Conservation (phyloP, 2,888 invertebrate species). For the Incurvaria masculella region DNA sequence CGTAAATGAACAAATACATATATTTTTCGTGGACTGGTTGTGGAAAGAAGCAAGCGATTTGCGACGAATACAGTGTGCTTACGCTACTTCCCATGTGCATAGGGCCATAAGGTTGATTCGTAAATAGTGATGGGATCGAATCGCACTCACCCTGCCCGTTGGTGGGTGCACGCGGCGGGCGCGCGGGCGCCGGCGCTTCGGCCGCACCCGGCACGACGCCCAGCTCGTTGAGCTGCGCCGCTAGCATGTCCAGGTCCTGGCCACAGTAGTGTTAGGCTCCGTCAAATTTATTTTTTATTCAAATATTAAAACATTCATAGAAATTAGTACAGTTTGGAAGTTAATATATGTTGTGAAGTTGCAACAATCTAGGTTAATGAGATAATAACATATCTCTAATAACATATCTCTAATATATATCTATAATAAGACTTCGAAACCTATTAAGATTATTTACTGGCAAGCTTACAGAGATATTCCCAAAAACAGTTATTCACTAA, state of each 20-base stretch:
- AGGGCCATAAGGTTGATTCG: no score
- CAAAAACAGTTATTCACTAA: no score
- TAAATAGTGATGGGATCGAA: no score
- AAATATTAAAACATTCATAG: constrained; percentile 3
- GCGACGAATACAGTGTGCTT: no score
- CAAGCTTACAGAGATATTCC: no score
- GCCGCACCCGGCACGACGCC: constrained; percentile 74
- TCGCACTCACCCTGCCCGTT: constrained; percentile 40
- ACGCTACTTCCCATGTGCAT: no score
- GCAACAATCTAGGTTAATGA: constrained; percentile 6
- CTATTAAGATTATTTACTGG: no score
- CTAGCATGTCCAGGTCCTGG: constrained; percentile 95
- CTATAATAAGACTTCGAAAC: neutral
- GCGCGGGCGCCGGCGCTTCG: constrained; percentile 64
- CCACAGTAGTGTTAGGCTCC: constrained; percentile 21
- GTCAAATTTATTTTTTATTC: neutral
- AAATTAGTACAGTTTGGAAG: neutral
- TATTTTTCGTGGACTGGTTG: no score
- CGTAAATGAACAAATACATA: no score
- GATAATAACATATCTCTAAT: constrained; percentile 14
- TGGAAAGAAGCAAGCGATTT: no score
- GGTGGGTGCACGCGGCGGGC: constrained; percentile 45
- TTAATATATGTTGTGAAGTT: neutral
- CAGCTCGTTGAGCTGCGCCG: constrained; percentile 93
- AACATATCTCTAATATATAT: constrained; percentile 12